Conservation (phyloP, 2,113 vertebrate genomes). For the Lipophrys pholis region DNA sequence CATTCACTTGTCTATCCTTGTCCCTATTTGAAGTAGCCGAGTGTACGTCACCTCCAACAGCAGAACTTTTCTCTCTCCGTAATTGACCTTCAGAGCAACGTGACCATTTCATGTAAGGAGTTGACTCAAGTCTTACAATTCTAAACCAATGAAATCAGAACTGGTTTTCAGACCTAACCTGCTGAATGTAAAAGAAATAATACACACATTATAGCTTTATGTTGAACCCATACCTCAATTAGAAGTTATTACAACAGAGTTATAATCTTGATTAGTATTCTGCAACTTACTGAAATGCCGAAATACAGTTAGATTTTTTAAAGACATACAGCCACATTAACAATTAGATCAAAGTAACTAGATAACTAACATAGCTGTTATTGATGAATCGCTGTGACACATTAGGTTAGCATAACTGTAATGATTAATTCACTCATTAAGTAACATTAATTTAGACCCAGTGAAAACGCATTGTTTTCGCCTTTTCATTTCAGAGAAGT, state of each 20-base stretch:
- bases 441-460: too few relatives aligned
- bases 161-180: neutral
- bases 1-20: constrained; percentile 39
- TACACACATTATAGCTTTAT: constrained; percentile 3
- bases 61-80: constrained; percentile 21
- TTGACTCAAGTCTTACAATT: neutral
- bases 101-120: constrained; percentile 40
- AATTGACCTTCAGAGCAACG: constrained; percentile 34
- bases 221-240: constrained; percentile 23
- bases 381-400: too few relatives aligned
- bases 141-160: neutral
- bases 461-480: too few relatives aligned
- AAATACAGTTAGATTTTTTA: too few relatives aligned
- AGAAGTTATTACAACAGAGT: constrained; percentile 7
- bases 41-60: constrained; percentile 31
- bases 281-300: too few relatives aligned
- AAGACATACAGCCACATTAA: too few relatives aligned
- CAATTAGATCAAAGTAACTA: too few relatives aligned
- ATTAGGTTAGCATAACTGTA: too few relatives aligned
- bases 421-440: too few relatives aligned
- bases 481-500: too few relatives aligned
- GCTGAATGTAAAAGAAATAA: neutral
- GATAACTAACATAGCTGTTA: too few relatives aligned
- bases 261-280: neutral
- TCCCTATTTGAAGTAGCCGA: constrained; percentile 22